Percentiles rank a stretch among this genome's conserved stretches.
Conservation (phyloP, 2,888 invertebrate species). For the Oscheius onirici region DNA sequence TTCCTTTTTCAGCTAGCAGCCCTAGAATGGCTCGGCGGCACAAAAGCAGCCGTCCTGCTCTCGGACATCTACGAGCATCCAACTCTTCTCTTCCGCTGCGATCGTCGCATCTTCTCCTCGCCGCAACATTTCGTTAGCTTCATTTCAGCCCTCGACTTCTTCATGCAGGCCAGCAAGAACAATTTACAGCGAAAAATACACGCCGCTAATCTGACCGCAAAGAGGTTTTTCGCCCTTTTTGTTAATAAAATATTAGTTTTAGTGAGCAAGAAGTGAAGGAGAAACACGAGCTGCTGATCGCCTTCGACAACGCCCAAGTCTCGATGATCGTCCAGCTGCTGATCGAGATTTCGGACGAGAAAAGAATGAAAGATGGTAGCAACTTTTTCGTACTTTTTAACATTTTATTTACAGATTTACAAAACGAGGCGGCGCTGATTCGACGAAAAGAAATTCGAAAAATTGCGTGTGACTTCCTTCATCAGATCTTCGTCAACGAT, state of each 20-base stretch:
- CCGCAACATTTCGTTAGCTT: slow-evolving; percentile 48
- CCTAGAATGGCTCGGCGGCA: slow-evolving; percentile 4
- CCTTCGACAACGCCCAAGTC: slow-evolving; percentile 39
- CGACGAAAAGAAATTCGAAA: slow-evolving; percentile 33
- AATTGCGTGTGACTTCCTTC: slow-evolving; percentile 47
- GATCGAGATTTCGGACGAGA: slow-evolving; percentile 46
- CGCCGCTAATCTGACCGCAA: slow-evolving; percentile 14
- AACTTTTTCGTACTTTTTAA: background rate
- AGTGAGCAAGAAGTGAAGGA: slow-evolving; percentile 29
- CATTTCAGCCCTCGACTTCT: slow-evolving; percentile 39
- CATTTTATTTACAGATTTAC: slow-evolving; percentile 11
- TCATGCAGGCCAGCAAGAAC: slow-evolving; percentile 37
- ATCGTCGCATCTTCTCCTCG: slow-evolving; percentile 43
- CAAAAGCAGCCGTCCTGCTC: slow-evolving; percentile 7
- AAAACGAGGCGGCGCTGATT: slow-evolving; percentile 22
- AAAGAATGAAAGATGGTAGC: slow-evolving; percentile 40
- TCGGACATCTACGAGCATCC: slow-evolving; percentile 45
- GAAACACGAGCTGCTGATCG: background rate
- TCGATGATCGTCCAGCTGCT: slow-evolving; percentile 45
- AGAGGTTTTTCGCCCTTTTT: background rate
- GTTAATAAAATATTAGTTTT: background rate
- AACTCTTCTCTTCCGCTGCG: slow-evolving; percentile 44
- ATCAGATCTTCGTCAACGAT: slow-evolving; percentile 44
- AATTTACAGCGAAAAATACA: slow-evolving; percentile 33
- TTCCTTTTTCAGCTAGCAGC: slow-evolving; percentile 20